Conservation (phyloP, 2,797 vertebrate species). For the Poecile montanus region DNA sequence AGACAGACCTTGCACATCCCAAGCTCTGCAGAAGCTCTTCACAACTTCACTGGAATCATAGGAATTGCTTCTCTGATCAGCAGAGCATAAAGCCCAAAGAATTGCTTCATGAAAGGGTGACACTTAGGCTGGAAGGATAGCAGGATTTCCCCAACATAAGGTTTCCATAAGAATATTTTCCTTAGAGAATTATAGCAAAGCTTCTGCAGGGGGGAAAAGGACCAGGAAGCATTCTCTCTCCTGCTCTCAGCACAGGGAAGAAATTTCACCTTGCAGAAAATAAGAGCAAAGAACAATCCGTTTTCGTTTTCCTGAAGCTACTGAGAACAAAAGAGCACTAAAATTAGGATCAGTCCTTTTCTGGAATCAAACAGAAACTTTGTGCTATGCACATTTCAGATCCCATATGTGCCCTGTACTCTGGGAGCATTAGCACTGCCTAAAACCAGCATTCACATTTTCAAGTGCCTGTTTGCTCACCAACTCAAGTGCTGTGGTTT, state of each 20-base stretch:
- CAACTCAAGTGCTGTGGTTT: neutral
- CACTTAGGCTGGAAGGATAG: neutral
- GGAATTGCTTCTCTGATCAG: neutral
- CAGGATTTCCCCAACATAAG: neutral
- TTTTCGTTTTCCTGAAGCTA: neutral
- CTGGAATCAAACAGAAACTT: neutral
- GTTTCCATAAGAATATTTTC: neutral
- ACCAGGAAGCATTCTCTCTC: neutral
- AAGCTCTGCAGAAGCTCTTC: neutral
- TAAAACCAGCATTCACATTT: neutral
- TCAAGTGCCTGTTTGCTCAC: neutral
- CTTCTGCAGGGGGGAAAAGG: neutral
- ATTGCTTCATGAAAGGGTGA: neutral
- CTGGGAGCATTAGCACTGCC: neutral
- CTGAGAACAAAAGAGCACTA: neutral
- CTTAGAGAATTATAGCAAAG: neutral
- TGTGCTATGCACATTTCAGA: neutral
- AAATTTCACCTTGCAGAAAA: neutral
- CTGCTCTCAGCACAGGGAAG: neutral
- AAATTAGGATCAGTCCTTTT: neutral
- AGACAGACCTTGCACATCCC: neutral
- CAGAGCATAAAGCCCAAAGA: neutral
- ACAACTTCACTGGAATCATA: neutral
- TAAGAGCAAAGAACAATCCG: neutral
- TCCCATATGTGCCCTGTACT: rapidly evolving